These are phyloP conservation scores for Pterobdella sp. DNA, from an alignment of 2,888 invertebrate species.

Conservation along the genomic window DNA sequence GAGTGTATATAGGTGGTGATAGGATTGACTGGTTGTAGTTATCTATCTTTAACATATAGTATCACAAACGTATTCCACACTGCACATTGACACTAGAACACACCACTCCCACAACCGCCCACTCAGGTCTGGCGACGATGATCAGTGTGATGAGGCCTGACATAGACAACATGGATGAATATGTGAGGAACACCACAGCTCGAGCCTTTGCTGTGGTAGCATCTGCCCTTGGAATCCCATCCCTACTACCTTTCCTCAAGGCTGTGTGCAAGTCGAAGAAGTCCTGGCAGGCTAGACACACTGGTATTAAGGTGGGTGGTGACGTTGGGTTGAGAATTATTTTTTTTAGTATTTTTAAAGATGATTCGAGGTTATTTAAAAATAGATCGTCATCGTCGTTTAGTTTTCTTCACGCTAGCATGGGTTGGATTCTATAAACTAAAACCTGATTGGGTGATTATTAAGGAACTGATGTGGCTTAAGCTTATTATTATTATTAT, in stretches of 20 bases:
- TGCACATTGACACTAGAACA: neutral
- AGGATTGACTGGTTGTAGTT: no score
- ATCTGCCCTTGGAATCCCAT: constrained; percentile 94
- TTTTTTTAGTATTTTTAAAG: no score
- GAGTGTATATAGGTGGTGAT: neutral
- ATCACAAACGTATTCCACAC: neutral
- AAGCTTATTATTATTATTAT: neutral
- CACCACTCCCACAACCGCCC: constrained; percentile 50
- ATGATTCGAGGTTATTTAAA: no score
- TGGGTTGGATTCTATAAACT: no score
- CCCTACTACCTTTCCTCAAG: constrained; percentile 90
- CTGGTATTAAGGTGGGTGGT: constrained; percentile 47
- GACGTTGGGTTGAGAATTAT: no score
- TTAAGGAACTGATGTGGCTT: no score
- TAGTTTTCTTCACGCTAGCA: no score
- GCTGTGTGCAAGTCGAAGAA: constrained; percentile 96
- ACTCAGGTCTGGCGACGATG: constrained; percentile 98
- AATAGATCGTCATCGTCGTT: no score
- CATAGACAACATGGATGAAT: constrained; percentile 98
- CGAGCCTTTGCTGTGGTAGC: constrained; percentile 99
- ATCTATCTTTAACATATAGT: no score
- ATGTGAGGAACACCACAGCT: constrained; percentile 97
- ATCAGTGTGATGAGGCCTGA: constrained; percentile 99
- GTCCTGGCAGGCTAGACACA: constrained; percentile 93
- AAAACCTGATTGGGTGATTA: no score